A percentile compares a stretch with the other conserved stretches of the same genome.
Evolutionary conservation across 2,888 invertebrate genomes (phyloP).

Genomic region (Glaucopsyche alexis): DNA sequence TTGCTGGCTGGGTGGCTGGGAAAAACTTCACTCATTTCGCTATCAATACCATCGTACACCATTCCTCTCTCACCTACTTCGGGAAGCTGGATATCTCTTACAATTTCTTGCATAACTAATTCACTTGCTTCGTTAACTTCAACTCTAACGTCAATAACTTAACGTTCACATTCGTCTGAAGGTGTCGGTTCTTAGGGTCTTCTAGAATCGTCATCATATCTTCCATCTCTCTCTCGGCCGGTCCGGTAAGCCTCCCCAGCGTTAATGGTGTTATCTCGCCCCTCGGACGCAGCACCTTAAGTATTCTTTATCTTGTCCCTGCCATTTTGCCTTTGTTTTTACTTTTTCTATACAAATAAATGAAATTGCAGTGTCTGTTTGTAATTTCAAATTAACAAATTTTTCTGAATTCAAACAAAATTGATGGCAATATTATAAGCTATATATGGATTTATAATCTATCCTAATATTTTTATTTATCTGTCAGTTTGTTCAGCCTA

Average conservation of each 20-base stretch:
- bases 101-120: background rate
- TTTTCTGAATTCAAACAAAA: no score
- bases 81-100: constrained; percentile 39
- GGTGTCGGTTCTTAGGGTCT: constrained; percentile 29
- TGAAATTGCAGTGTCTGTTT: background rate
- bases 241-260: constrained; percentile 69
- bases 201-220: constrained; percentile 42
- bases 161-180: constrained; percentile 33
- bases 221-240: constrained; percentile 61
- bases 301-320: constrained; percentile 79
- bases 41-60: constrained; percentile 70
- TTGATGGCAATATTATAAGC: no score
- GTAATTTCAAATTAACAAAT: background rate
- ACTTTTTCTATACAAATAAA: constrained; percentile 50
- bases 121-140: constrained; percentile 38
- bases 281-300: constrained; percentile 77
- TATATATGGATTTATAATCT: no score
- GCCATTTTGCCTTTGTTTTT: constrained; percentile 66
- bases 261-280: constrained; percentile 79
- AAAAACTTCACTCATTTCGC: constrained; percentile 79
- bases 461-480: no score
- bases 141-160: constrained; percentile 21
- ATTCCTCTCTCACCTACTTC: constrained; percentile 60
- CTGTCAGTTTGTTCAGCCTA: no score
- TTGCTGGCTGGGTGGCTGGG: constrained; percentile 80